phyloP scores from a whole-genome alignment of 2,888 invertebrate genomes.

The Caenorhabditis wallacei region DNA sequence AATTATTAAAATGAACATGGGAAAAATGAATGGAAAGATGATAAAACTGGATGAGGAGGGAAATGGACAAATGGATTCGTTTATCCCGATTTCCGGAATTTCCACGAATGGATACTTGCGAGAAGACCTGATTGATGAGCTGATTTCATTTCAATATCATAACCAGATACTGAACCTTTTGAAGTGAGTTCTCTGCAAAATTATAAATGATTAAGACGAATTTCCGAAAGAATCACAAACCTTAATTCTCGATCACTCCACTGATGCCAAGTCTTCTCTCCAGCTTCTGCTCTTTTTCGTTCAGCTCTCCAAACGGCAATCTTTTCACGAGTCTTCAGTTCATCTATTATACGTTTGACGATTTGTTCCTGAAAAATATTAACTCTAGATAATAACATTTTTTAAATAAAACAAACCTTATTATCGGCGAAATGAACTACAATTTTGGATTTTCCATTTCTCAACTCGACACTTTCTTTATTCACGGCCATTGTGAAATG shows the following conservation, averaged over 20 bases:
- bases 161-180: slow-evolving; percentile 57
- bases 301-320: slow-evolving; percentile 67
- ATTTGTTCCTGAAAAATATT: slow-evolving; percentile 36
- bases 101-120: slow-evolving; percentile 59
- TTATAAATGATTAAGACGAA: not conserved
- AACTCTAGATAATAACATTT: not conserved
- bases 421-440: slow-evolving; percentile 61
- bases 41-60: not conserved
- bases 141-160: slow-evolving; percentile 44
- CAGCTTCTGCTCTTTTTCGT: slow-evolving; percentile 57
- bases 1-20: slow-evolving; percentile 25
- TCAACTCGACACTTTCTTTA: slow-evolving; percentile 65
- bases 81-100: slow-evolving; percentile 46
- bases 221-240: slow-evolving; percentile 10
- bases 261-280: slow-evolving; percentile 44
- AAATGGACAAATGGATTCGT: too few relatives aligned
- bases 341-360: slow-evolving; percentile 56
- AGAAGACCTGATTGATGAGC: slow-evolving; percentile 43
- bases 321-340: slow-evolving; percentile 56
- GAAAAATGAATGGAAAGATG: not conserved
- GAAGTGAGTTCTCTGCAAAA: slow-evolving; percentile 61
- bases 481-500: slow-evolving; percentile 70
- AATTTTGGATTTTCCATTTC: slow-evolving; percentile 71
- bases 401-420: slow-evolving; percentile 28
- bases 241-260: slow-evolving; percentile 65